Evolutionary conservation across 2,888 invertebrate species (phyloP).

Genomic region (Alitta virens): DNA sequence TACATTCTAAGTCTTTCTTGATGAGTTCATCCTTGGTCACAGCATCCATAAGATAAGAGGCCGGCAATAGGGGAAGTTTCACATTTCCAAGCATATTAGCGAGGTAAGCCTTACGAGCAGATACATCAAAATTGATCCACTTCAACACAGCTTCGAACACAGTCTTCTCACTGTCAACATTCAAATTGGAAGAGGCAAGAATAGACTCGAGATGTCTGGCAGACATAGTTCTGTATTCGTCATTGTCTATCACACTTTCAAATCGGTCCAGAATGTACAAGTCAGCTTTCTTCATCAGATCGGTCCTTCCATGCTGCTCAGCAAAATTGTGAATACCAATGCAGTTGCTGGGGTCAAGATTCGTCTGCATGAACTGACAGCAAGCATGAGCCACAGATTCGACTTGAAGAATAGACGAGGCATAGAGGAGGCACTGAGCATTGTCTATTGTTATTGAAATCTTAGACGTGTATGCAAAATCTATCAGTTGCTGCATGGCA

Average conservation of each 20-base stretch:
- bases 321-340: constrained; percentile 58
- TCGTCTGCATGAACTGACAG: constrained; percentile 58
- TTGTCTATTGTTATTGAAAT: constrained; percentile 55
- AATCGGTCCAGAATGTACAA: constrained; percentile 51
- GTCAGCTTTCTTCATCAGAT: constrained; percentile 49
- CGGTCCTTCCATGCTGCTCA: constrained; percentile 55
- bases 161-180: constrained; percentile 44
- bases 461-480: constrained; percentile 59
- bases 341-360: constrained; percentile 57
- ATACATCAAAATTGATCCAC: constrained; percentile 55
- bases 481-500: constrained; percentile 52
- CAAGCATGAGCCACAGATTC: constrained; percentile 58
- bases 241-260: constrained; percentile 41
- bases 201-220: constrained; percentile 43
- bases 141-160: constrained; percentile 57
- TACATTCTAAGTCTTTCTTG: constrained; percentile 49
- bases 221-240: constrained; percentile 48
- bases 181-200: constrained; percentile 45
- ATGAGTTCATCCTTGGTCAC: constrained; percentile 50
- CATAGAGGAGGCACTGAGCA: constrained; percentile 59
- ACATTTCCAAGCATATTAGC: constrained; percentile 49
- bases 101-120: constrained; percentile 42
- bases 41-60: constrained; percentile 52
- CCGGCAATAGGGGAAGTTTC: constrained; percentile 54
- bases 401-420: constrained; percentile 58